Evolutionary conservation across 2,888 invertebrate species (phyloP).

Genomic region (Rotaria magnacalcarata): DNA sequence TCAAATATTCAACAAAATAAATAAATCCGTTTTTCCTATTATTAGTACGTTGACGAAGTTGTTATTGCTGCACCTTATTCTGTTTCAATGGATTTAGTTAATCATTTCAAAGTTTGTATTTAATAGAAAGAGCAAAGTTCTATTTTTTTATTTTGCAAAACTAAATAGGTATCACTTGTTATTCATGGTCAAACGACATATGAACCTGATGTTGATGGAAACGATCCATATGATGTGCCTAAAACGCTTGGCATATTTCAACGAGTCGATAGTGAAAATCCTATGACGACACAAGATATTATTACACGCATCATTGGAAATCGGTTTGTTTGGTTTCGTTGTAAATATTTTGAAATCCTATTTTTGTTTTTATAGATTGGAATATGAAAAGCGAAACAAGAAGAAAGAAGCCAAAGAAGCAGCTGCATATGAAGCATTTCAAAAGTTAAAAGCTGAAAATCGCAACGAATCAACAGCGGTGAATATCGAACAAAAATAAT

Average conservation of each 20-base stretch:
- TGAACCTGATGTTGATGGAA: conserved; percentile 68
- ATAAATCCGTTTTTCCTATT: no score
- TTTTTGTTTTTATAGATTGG: conserved; percentile 63
- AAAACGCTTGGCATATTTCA: conserved; percentile 74
- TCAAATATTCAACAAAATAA: no score
- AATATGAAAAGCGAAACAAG: conserved; percentile 79
- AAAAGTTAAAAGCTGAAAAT: conserved; percentile 44
- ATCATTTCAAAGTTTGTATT: conserved; percentile 69
- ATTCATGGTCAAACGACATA: conserved; percentile 75
- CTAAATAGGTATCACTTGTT: conserved; percentile 61
- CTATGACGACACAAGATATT: conserved; percentile 90
- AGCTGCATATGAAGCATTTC: conserved; percentile 36
- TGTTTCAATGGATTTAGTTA: conserved; percentile 84
- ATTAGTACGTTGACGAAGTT: conserved; percentile 88
- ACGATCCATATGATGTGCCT: conserved; percentile 76
- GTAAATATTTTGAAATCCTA: not conserved
- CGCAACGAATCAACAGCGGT: conserved; percentile 40
- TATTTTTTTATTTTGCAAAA: not conserved
- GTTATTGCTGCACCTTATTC: conserved; percentile 95
- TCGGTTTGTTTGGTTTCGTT: conserved; percentile 61
- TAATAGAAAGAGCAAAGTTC: not conserved
- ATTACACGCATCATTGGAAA: conserved; percentile 89
- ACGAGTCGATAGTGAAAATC: conserved; percentile 73
- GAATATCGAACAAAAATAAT: not conserved
- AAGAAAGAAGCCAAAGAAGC: conserved; percentile 84